These are phyloP conservation scores for Pseudomyrmex pallidus DNA, from an alignment of 1,140 invertebrate genomes.

Conservation along the genomic window DNA sequence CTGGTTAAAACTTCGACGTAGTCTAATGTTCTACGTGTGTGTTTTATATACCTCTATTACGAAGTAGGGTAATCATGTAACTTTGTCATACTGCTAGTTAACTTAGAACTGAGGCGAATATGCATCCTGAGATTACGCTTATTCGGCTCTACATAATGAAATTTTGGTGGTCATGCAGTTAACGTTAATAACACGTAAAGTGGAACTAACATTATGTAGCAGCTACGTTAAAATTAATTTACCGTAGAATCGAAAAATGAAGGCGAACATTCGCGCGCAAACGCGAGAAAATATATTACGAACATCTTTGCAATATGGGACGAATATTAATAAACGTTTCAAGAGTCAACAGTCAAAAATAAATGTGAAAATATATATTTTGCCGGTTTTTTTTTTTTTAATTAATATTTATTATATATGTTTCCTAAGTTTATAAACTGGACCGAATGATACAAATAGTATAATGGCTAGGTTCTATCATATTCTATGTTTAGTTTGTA, in stretches of 20 bases:
- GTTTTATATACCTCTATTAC: constrained; percentile 21
- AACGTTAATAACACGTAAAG: constrained; percentile 32
- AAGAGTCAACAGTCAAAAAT: no score
- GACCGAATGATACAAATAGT: no score
- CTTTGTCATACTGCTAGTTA: constrained; percentile 46
- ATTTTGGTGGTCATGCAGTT: constrained; percentile 28
- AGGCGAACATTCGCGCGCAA: background rate
- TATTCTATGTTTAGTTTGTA: no score
- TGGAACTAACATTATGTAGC: background rate
- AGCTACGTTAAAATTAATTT: background rate
- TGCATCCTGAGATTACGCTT: constrained; percentile 9
- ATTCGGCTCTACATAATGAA: constrained; percentile 41
- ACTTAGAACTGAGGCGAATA: constrained; percentile 38
- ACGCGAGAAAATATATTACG: no score
- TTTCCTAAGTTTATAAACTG: no score
- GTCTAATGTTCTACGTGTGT: constrained; percentile 20
- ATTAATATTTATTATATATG: no score
- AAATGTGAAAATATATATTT: no score
- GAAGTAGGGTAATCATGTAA: constrained; percentile 43
- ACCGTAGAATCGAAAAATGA: background rate
- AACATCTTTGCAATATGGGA: no score
- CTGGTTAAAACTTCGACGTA: background rate
- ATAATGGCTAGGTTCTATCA: no score
- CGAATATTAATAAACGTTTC: no score
- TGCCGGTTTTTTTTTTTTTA: no score